Evolutionary conservation across 37 sponge, comb jelly and placozoan genomes (phyloP).

Genomic region (Eunapius fragilis): DNA sequence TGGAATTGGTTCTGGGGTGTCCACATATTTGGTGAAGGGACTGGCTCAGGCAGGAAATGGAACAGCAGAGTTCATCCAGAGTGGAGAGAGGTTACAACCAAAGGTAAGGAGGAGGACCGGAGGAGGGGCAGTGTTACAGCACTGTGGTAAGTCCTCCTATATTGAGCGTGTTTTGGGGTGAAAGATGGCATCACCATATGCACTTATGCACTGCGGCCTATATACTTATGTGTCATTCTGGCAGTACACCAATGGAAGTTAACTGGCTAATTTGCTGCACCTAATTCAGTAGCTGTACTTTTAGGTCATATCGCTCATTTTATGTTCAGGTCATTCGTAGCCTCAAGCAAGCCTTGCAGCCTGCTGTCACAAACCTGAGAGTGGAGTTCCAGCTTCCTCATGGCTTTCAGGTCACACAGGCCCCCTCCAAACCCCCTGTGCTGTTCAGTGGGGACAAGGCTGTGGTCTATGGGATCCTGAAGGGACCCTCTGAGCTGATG

Average conservation of each 20-base stretch:
- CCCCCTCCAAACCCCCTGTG: conserved; percentile 39
- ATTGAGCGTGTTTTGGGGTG: too few species aligned
- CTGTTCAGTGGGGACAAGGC: conserved; percentile 57
- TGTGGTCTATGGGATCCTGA: conserved; percentile 53
- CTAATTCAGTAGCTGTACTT: too few species aligned
- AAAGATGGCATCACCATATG: too few species aligned
- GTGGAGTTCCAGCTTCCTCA: conserved; percentile 15
- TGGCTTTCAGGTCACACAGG: conserved; percentile 8
- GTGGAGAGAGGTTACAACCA: conserved; percentile 68
- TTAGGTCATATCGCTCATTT: too few species aligned
- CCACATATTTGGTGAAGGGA: conserved; percentile 65
- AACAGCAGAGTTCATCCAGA: conserved; percentile 53
- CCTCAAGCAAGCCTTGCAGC: conserved; percentile 38
- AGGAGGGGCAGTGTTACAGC: too few species aligned
- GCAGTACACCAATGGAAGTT: too few species aligned
- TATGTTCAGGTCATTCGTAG: conserved; percentile 44
- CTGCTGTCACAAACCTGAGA: conserved; percentile 16
- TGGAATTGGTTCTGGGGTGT: conserved; percentile 77
- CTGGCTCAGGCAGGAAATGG: conserved; percentile 72
- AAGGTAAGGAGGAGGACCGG: too few species aligned
- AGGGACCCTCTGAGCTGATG: background rate
- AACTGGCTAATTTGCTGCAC: too few species aligned
- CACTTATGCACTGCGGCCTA: too few species aligned
- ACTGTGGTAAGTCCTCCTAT: too few species aligned
- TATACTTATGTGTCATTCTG: too few species aligned